Percentiles rank a stretch among this genome's conserved stretches.
Evolutionary conservation across 2,113 vertebrate species (phyloP).

Genomic region (Platichthys flesus): DNA sequence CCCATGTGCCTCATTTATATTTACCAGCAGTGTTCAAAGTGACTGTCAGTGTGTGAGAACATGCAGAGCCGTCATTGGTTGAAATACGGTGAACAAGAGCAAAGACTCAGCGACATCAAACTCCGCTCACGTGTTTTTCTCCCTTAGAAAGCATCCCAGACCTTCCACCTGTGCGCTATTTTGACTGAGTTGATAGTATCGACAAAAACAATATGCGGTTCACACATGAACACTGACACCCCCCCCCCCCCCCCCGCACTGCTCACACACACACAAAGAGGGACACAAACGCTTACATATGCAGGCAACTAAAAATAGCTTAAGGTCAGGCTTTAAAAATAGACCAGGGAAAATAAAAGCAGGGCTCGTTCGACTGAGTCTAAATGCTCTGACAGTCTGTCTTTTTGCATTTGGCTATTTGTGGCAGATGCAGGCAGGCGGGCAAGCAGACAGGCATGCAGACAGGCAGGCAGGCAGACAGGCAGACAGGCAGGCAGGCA

Average conservation of each 20-base stretch:
- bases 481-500: slow-evolving; percentile 23
- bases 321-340: slow-evolving; percentile 75
- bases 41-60: slow-evolving; percentile 36
- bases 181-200: slow-evolving; percentile 52
- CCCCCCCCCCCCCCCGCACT: slow-evolving; percentile 11
- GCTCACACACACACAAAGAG: slow-evolving; percentile 6
- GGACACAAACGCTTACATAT: slow-evolving; percentile 73
- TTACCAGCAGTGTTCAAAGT: slow-evolving; percentile 61
- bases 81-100: slow-evolving; percentile 39
- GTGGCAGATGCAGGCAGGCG: slow-evolving; percentile 64
- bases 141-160: slow-evolving; percentile 35
- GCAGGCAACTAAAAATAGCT: slow-evolving; percentile 80
- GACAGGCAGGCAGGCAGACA: background rate
- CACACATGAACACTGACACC: slow-evolving; percentile 27
- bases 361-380: slow-evolving; percentile 67
- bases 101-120: slow-evolving; percentile 48
- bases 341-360: slow-evolving; percentile 76
- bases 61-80: slow-evolving; percentile 50
- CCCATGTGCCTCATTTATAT: slow-evolving; percentile 56
- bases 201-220: slow-evolving; percentile 55
- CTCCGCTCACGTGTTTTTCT: slow-evolving; percentile 31
- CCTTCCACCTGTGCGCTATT: slow-evolving; percentile 62
- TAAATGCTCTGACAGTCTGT: slow-evolving; percentile 80
- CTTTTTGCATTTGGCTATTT: slow-evolving; percentile 77
- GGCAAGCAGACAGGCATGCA: background rate